Conservation (phyloP, 2,113 vertebrate genomes). For the Mugil cephalus region DNA sequence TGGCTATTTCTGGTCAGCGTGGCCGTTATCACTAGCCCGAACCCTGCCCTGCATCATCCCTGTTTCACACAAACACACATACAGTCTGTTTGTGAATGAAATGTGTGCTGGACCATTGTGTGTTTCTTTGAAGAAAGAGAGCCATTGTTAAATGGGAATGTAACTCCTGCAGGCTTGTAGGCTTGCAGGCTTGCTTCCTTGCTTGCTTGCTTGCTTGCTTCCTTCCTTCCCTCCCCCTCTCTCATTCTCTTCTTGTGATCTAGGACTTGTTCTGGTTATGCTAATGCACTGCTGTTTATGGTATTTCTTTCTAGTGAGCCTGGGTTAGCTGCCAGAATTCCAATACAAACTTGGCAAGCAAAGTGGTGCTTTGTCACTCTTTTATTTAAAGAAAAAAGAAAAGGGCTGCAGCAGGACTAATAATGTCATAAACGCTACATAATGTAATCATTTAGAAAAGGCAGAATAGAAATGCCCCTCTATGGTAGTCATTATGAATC, state of each 20-base stretch:
- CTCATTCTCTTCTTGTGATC: slow-evolving; percentile 26
- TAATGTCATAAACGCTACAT: neutral
- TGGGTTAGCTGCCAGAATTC: neutral
- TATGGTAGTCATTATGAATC: slow-evolving; percentile 17
- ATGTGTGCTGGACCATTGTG: slow-evolving; percentile 65
- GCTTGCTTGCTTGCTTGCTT: slow-evolving; percentile 10
- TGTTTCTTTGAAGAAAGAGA: slow-evolving; percentile 58
- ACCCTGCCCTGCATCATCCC: slow-evolving; percentile 35
- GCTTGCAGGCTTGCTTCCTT: slow-evolving; percentile 9
- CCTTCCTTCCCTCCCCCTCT: neutral
- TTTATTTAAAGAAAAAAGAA: slow-evolving; percentile 5
- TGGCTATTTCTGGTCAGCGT: slow-evolving; percentile 41
- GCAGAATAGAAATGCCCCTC: slow-evolving; percentile 5
- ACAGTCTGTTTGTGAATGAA: slow-evolving; percentile 47
- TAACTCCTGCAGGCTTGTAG: neutral
- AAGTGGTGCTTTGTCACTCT: neutral
- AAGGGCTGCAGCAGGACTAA: neutral
- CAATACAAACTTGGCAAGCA: neutral
- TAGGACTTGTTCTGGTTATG: slow-evolving; percentile 22
- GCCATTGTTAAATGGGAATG: slow-evolving; percentile 46
- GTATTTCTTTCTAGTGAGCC: neutral
- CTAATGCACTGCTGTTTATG: neutral
- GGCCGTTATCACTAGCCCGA: slow-evolving; percentile 21
- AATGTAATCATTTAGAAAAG: slow-evolving; percentile 31
- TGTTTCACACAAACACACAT: slow-evolving; percentile 5